A percentile compares a stretch with the other conserved stretches of the same genome.
Conservation (phyloP, 1,140 invertebrate species). For the Caenorhabditis briggsae region DNA sequence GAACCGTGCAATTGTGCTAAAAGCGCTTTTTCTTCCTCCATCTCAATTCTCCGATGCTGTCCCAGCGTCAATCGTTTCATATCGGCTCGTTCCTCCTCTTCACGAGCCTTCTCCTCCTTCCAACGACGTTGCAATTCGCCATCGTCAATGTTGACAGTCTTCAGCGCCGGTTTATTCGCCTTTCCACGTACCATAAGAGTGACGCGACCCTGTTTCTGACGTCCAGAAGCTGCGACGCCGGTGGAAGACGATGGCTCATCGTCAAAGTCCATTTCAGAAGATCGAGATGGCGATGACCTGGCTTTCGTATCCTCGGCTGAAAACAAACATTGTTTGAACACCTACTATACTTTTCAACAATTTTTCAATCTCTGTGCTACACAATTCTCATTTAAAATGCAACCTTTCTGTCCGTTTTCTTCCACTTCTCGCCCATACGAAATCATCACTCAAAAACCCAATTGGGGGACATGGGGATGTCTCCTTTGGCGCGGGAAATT, state of each 20-base stretch:
- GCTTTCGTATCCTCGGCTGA: constrained; percentile 30
- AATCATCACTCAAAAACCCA: constrained; percentile 51
- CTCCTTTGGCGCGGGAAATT: constrained; percentile 30
- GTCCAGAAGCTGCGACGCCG: background rate
- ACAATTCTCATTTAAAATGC: constrained; percentile 44
- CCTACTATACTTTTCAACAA: background rate
- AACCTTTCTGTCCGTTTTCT: constrained; percentile 22
- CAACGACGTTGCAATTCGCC: constrained; percentile 12
- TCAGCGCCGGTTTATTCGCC: constrained; percentile 48
- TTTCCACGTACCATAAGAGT: constrained; percentile 59
- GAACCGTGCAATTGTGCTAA: constrained; percentile 8
- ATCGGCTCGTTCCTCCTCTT: constrained; percentile 49
- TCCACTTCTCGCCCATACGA: background rate
- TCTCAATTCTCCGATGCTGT: constrained; percentile 39
- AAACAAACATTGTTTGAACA: constrained; percentile 1
- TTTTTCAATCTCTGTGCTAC: background rate
- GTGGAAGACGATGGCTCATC: constrained; percentile 15
- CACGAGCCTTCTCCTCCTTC: constrained; percentile 56
- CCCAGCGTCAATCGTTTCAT: constrained; percentile 58
- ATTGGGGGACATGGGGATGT: constrained; percentile 5
- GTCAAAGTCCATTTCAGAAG: background rate
- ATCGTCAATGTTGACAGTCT: constrained; percentile 54
- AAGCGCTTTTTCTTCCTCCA: constrained; percentile 52
- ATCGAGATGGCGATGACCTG: background rate
- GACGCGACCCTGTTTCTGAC: constrained; percentile 36